Evolutionary conservation across 2,888 invertebrate genomes (phyloP).

Genomic region (Stictocephala bisonia): DNA sequence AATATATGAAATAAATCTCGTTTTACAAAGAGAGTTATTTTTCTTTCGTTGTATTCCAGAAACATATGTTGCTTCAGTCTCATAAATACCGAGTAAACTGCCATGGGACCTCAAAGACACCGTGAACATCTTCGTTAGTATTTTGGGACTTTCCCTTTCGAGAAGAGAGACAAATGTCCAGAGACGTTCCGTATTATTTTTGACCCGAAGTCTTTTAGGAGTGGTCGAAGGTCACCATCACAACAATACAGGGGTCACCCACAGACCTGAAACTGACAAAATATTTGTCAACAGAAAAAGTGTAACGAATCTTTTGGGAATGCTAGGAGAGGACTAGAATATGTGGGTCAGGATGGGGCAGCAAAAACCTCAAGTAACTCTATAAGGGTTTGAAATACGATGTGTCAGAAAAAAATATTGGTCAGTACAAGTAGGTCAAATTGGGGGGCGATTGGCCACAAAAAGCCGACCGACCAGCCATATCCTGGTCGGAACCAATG

Average conservation of each 20-base stretch:
- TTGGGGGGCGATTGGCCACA: slow-evolving; percentile 15
- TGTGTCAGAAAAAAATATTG: slow-evolving; percentile 37
- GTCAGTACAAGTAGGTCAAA: slow-evolving; percentile 35
- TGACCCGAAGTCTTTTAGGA: too few relatives aligned
- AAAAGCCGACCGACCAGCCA: not conserved
- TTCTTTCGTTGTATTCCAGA: too few relatives aligned
- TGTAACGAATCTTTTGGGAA: slow-evolving; percentile 26
- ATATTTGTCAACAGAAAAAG: slow-evolving; percentile 25
- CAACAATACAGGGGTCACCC: slow-evolving; percentile 27
- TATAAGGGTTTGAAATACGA: slow-evolving; percentile 41
- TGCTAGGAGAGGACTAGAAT: not conserved
- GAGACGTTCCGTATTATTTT: too few relatives aligned
- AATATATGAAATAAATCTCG: too few relatives aligned
- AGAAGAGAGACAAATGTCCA: too few relatives aligned
- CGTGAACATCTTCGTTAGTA: too few relatives aligned
- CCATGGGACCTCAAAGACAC: too few relatives aligned
- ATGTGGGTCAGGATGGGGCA: slow-evolving; percentile 27
- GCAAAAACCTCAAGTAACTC: slow-evolving; percentile 42
- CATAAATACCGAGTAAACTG: too few relatives aligned
- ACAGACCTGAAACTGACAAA: slow-evolving; percentile 35
- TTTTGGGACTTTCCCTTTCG: too few relatives aligned
- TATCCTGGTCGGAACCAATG: slow-evolving; percentile 25
- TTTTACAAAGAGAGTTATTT: too few relatives aligned
- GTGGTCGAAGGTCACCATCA: too few relatives aligned
- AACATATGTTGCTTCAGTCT: too few relatives aligned